Percentiles rank a stretch among this genome's conserved stretches.
These are phyloP conservation scores for Thera obeliscata DNA, from an alignment of 2,888 invertebrate species.

Conservation along the genomic window DNA sequence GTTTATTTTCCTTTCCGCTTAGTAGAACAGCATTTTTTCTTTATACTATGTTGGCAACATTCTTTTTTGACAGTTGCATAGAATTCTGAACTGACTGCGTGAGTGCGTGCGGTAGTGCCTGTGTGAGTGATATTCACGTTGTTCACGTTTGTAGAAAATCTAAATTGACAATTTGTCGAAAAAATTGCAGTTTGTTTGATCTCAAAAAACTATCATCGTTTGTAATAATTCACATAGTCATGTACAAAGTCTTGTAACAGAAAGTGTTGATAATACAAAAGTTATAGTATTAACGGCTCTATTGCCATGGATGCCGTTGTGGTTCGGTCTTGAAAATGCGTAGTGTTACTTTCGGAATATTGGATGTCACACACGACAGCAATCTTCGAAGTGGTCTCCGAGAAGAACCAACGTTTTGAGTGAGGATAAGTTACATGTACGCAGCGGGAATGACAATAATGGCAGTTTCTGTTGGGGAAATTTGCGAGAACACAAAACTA, in stretches of 20 bases:
- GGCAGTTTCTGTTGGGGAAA: constrained; percentile 95
- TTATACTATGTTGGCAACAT: background rate
- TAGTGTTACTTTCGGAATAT: constrained; percentile 66
- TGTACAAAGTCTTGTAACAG: constrained; percentile 54
- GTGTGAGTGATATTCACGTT: background rate
- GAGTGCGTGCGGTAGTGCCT: background rate
- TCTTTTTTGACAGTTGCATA: background rate
- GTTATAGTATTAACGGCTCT: constrained; percentile 48
- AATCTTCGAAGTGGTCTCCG: constrained; percentile 60
- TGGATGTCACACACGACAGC: constrained; percentile 70
- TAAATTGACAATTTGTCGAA: constrained; percentile 43
- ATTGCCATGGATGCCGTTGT: constrained; percentile 51
- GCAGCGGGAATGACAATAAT: constrained; percentile 89
- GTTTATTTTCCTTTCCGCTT: background rate
- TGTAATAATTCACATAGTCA: constrained; percentile 59
- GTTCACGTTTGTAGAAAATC: background rate
- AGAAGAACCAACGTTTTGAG: constrained; percentile 61
- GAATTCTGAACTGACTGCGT: background rate
- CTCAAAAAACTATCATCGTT: constrained; percentile 56
- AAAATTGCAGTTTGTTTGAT: constrained; percentile 77
- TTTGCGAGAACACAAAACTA: constrained; percentile 97
- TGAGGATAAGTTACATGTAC: constrained; percentile 75
- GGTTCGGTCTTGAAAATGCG: constrained; percentile 65
- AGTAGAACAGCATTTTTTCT: background rate
- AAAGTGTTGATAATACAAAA: constrained; percentile 31